Conservation (phyloP, 2,888 invertebrate species). For the Leucophenga montana region DNA sequence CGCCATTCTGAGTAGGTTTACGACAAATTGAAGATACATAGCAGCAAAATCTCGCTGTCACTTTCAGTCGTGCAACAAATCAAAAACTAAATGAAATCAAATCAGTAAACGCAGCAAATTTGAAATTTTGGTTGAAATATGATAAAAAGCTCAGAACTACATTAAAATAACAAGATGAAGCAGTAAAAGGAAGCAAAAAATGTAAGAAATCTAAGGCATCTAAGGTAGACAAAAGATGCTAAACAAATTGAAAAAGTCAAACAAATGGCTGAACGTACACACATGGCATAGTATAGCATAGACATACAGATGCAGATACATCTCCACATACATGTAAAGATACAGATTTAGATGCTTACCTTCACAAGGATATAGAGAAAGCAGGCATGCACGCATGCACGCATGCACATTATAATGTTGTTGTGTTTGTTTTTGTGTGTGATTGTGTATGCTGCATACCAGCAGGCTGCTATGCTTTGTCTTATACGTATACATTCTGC, state of each 20-base stretch:
- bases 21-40: too few relatives aligned
- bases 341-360: too few relatives aligned
- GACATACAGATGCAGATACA: too few relatives aligned
- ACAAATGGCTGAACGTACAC: constrained; percentile 36
- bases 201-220: constrained; percentile 35
- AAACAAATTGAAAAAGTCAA: constrained; percentile 49
- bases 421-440: too few relatives aligned
- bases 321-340: too few relatives aligned
- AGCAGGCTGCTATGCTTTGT: constrained; percentile 7
- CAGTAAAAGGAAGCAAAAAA: too few relatives aligned
- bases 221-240: constrained; percentile 1
- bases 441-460: too few relatives aligned
- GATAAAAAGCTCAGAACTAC: neutral
- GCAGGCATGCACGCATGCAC: too few relatives aligned
- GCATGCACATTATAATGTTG: neutral
- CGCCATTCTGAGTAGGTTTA: too few relatives aligned
- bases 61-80: too few relatives aligned
- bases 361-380: too few relatives aligned
- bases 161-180: neutral
- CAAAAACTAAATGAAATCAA: constrained; percentile 45
- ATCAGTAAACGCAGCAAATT: constrained; percentile 41
- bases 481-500: neutral
- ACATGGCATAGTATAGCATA: constrained; percentile 33
- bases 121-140: neutral
- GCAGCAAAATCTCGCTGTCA: too few relatives aligned